These are phyloP conservation scores for Noctuana brunneofusca DNA, from an alignment of 2,888 invertebrate species.

Conservation along the genomic window DNA sequence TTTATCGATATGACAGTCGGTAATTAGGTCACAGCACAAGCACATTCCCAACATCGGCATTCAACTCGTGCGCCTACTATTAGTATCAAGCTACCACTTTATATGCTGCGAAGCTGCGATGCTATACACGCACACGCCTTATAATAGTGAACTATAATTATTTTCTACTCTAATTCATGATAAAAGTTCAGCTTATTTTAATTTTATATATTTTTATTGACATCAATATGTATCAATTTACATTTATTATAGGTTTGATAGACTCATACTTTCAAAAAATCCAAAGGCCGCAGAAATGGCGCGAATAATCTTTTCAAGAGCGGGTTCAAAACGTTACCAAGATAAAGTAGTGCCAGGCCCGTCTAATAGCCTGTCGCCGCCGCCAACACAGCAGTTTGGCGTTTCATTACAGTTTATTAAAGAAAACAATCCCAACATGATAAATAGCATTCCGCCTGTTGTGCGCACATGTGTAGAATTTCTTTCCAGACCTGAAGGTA, in stretches of 20 bases:
- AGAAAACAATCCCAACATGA: conserved; percentile 88
- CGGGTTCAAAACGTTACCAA: conserved; percentile 36
- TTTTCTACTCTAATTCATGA: neutral
- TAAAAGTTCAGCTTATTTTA: no score
- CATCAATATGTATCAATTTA: no score
- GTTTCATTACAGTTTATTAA: conserved; percentile 96
- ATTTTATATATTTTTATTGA: neutral
- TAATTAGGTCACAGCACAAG: no score
- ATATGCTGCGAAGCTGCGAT: no score
- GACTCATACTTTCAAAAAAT: conserved; percentile 85
- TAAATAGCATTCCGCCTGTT: conserved; percentile 94
- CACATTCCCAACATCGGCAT: no score
- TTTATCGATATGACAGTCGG: no score
- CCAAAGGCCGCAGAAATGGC: conserved; percentile 68
- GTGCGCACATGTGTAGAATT: conserved; percentile 95
- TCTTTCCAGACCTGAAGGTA: conserved; percentile 94
- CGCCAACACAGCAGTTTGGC: conserved; percentile 95
- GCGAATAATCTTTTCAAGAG: conserved; percentile 39
- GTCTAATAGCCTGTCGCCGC: conserved; percentile 54
- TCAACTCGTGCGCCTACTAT: no score
- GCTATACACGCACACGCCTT: no score
- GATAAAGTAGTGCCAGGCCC: conserved; percentile 39
- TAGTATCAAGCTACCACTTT: no score
- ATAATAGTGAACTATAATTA: no score
- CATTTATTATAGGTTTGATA: conserved; percentile 87